Conservation (phyloP, 23 tunicate genomes). For the Halocynthia aurantium region DNA sequence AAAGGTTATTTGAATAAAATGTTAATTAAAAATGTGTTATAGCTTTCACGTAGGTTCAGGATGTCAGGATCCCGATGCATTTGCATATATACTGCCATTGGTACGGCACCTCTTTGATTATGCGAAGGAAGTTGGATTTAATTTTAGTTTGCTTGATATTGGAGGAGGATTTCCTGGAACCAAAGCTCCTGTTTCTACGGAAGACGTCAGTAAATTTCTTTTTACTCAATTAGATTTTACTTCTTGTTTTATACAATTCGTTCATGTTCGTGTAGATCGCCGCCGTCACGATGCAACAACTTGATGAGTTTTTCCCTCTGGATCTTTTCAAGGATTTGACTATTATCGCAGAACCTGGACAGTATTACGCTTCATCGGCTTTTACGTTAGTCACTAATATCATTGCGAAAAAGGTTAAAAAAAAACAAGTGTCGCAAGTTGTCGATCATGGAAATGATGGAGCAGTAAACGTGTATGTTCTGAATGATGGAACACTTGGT, state of each 20-base stretch:
- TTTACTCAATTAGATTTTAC: no score
- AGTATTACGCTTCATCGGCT: conserved; percentile 72
- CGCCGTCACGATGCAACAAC: conserved; percentile 40
- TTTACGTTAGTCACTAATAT: conserved; percentile 71
- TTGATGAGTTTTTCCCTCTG: conserved; percentile 47
- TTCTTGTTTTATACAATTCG: no score
- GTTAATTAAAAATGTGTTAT: background rate
- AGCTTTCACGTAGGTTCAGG: conserved; percentile 94
- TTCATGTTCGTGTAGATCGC: conserved; percentile 39
- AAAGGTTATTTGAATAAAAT: background rate
- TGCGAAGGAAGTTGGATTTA: conserved; percentile 50
- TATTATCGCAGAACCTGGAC: conserved; percentile 87
- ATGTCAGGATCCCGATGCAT: conserved; percentile 72
- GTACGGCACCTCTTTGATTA: conserved; percentile 69
- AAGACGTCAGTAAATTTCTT: conserved; percentile 38
- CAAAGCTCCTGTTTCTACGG: conserved; percentile 43
- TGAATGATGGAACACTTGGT: conserved; percentile 80
- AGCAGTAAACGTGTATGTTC: conserved; percentile 62
- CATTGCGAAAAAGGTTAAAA: conserved; percentile 41
- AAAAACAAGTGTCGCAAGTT: no score
- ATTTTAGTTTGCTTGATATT: conserved; percentile 72
- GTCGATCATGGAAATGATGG: background rate
- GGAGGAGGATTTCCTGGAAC: conserved; percentile 96
- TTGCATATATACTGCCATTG: conserved; percentile 54
- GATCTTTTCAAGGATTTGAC: conserved; percentile 24